phyloP scores from a whole-genome alignment of 2,113 vertebrate species.

The Pachycephala philippinensis region DNA sequence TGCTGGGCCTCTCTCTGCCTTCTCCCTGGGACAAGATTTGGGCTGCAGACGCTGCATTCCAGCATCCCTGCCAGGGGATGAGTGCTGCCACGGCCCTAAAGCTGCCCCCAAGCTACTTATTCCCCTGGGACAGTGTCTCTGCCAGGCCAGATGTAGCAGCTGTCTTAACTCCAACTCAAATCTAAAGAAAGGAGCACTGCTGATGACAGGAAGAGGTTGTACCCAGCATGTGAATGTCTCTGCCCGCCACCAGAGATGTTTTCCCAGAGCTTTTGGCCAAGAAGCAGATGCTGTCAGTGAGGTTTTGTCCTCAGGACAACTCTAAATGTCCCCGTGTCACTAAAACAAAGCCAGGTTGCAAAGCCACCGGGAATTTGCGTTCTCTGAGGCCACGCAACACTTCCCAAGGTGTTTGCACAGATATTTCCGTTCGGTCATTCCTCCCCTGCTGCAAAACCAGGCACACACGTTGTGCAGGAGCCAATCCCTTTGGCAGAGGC shows the following conservation, averaged over 20 bases:
- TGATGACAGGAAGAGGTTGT: background rate
- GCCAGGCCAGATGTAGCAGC: background rate
- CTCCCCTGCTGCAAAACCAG: background rate
- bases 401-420: background rate
- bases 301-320: background rate
- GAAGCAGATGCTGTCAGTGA: background rate
- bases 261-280: background rate
- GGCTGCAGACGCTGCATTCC: no score
- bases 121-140: background rate
- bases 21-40: background rate
- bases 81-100: rapidly evolving
- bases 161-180: background rate
- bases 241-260: background rate
- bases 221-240: background rate
- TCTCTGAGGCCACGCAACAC: rapidly evolving
- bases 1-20: background rate
- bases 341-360: background rate
- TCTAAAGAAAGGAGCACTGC: background rate
- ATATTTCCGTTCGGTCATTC: background rate
- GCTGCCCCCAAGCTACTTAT: background rate
- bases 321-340: rapidly evolving
- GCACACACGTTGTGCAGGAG: background rate
- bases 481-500: background rate
- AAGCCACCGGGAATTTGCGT: rapidly evolving
- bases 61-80: background rate